phyloP scores from a whole-genome alignment of 2,113 vertebrate genomes.

The Ancistrus triradiatus region DNA sequence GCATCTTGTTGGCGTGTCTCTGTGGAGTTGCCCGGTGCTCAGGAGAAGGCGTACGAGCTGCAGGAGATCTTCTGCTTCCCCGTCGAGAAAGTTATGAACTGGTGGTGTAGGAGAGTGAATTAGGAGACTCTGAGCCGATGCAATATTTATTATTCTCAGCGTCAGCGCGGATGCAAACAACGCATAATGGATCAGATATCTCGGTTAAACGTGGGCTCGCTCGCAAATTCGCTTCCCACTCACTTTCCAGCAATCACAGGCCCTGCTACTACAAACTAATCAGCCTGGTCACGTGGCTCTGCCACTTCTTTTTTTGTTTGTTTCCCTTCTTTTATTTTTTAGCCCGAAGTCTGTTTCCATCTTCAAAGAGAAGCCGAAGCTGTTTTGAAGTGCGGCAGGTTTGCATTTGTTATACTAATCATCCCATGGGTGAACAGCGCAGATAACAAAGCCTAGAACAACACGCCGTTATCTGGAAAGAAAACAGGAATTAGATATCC shows the following conservation, averaged over 20 bases:
- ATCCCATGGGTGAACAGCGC: constrained; percentile 63
- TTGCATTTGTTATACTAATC: constrained; percentile 69
- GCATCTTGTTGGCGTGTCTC: constrained; percentile 21
- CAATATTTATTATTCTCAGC: constrained; percentile 65
- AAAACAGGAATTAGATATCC: constrained; percentile 69
- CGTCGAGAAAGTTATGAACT: constrained; percentile 66
- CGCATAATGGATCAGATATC: constrained; percentile 68
- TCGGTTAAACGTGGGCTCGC: constrained; percentile 56
- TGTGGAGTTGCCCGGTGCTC: constrained; percentile 50
- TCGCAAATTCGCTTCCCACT: constrained; percentile 23
- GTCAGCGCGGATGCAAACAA: constrained; percentile 63
- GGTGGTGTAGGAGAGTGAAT: constrained; percentile 61
- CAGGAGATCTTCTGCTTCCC: constrained; percentile 58
- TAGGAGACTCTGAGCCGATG: constrained; percentile 55
- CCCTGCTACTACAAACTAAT: constrained; percentile 40
- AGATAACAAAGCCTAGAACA: constrained; percentile 70
- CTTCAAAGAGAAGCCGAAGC: constrained; percentile 64
- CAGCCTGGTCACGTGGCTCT: constrained; percentile 41
- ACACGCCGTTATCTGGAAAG: constrained; percentile 62
- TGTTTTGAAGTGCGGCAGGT: constrained; percentile 70
- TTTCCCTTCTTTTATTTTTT: background rate
- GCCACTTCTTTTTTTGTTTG: constrained; percentile 9
- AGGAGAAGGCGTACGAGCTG: constrained; percentile 49
- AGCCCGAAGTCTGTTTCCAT: constrained; percentile 57
- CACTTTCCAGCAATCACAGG: constrained; percentile 46